Evolutionary conservation across 1,140 invertebrate species (phyloP), one percentile per base, ranked within the genome.

Genomic region (Drosophila suzukii): DNA sequence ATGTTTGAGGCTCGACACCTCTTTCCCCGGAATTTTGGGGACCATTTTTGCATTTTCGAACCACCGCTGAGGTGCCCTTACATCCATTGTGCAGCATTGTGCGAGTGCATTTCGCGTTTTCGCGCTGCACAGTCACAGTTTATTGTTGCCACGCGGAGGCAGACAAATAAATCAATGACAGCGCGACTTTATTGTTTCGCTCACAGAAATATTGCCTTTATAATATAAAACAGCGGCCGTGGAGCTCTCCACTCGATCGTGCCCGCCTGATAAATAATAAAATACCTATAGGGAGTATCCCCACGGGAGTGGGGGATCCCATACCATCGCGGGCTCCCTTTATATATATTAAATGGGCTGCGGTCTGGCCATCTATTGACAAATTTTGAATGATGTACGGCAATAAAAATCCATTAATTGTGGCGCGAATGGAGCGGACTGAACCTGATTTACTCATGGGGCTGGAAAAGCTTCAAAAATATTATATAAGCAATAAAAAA

Each of bases 121-220:
- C 84, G 84, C 63, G 51, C 34, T 67, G 67, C 67, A 71, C 74
- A 60, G 57, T 68, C 74, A 73, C 65, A 88, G 73, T 84, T 83
- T 89, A 89, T 89, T 89, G 84, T 89, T 89, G 77, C 82, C 73
- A 79, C 84, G 84, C 80, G 76, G 67, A 57, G 66, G 84, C 84
- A 89, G 84, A 89, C 84, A 89, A 89, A 89, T 89, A 89, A 89
- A 89, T 89, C 84, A 89, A 89, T 89, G 84, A 89, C 84, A 89
- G 84, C 84, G 84, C 84, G 84, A 89, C 84, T 89, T 89, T 89
- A 89, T 89, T 89, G 84, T 89, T 89, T 89, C 78, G 84, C 73
- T 89, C 84, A 84, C 84, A 89, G 86, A 89, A 89, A 89, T 89
- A 88, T 88, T 88, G 83, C 83, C 72, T 88, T 88, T 88, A 88